Evolutionary conservation across 2,888 invertebrate species (phyloP).

Genomic region (Erebia palarica): DNA sequence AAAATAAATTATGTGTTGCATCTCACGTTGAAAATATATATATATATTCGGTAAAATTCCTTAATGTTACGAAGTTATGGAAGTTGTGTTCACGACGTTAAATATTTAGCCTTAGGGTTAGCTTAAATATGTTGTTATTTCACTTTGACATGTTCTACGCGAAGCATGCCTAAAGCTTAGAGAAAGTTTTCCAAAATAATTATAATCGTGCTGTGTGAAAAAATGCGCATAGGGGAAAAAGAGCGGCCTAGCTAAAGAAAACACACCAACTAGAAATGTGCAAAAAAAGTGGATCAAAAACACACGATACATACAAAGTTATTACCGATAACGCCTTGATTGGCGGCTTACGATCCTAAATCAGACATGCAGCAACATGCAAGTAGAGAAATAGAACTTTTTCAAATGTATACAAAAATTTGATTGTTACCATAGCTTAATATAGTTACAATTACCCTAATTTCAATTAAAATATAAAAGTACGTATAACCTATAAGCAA

Average conservation of each 20-base stretch:
- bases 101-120: constrained; percentile 44
- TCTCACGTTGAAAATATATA: background rate
- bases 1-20: background rate
- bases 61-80: constrained; percentile 27
- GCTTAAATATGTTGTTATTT: constrained; percentile 39
- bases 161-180: constrained; percentile 80
- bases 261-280: constrained; percentile 79
- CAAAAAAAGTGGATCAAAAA: constrained; percentile 77
- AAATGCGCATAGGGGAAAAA: constrained; percentile 78
- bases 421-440: constrained; percentile 66
- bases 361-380: constrained; percentile 81
- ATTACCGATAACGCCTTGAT: constrained; percentile 79
- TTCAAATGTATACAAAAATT: constrained; percentile 54
- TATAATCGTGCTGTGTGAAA: constrained; percentile 81
- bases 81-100: constrained; percentile 36
- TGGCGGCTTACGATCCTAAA: constrained; percentile 79
- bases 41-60: constrained; percentile 27
- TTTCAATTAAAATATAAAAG: background rate
- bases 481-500: constrained; percentile 45
- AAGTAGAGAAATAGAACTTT: constrained; percentile 72
- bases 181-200: constrained; percentile 77
- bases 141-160: constrained; percentile 71
- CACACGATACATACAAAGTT: constrained; percentile 69
- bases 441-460: constrained; percentile 24
- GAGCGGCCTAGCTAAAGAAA: constrained; percentile 81